Evolutionary conservation across 2,113 vertebrate species (phyloP), one percentile per base, ranked within the genome.

Genomic region (Catharus bicknelli): DNA sequence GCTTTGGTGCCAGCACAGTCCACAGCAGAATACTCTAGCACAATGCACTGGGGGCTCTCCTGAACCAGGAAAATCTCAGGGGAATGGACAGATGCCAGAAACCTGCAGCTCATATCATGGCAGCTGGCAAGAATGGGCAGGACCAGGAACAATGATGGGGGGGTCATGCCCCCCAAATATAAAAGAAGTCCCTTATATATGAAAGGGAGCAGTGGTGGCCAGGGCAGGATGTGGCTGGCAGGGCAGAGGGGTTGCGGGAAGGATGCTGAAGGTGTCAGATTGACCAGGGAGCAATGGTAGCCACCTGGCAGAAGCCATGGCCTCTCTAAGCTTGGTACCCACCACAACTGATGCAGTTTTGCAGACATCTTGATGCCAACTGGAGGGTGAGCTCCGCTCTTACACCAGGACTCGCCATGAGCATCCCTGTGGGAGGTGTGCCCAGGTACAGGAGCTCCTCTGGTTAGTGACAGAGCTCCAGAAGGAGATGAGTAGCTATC

Each of bases 381-480:
- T 43, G 25, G 30, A 22, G 26, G 2, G 5, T 19, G 32, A 5
- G 14, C 15, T 32, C 43, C 64, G 21, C 22, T 50, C 14, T 42
- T 18, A 22, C 2, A 1, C 9, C 42, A 27, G 75, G 21, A 72
- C 34, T 0, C 0, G 16, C 9, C 1, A 2, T 21, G 13, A 63
- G 20, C 34, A 57, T 0, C 5, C 11, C 50, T 72, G 17, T 43
- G 43, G 21, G 36, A 58, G 5, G 0, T 27, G 17, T 27, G 18
- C 34, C 9, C 26, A 64, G 36, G 9, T 36, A 4, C 4, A 38
- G 22, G 12, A 73, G 4, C 21, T 72, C 36, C 34, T 72, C 36
- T 64, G 36, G 30, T 27, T 13, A 32, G 17, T 22, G 26, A 42
- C 26, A 64, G 50, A 50, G 36, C 5, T 73, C 32, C 32, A 43